Conservation (phyloP, 1,140 invertebrate genomes). For the Ostrea denselamellosa region DNA sequence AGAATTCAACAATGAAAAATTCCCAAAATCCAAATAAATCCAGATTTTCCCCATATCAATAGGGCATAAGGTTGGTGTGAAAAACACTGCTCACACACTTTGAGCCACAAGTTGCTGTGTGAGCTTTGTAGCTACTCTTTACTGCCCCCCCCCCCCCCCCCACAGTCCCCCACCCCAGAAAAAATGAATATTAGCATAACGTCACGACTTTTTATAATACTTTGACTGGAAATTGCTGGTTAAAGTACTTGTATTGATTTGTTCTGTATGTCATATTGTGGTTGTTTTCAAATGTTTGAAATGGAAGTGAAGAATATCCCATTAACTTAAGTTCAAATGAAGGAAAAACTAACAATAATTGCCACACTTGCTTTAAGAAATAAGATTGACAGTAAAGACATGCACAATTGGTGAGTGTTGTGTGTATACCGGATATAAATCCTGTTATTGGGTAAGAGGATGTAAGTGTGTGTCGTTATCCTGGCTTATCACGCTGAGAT, state of each 20-base stretch:
- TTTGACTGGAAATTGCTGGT: not conserved
- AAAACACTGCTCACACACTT: too few relatives aligned
- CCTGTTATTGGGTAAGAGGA: conserved; percentile 22
- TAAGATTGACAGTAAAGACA: not conserved
- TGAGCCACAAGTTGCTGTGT: too few relatives aligned
- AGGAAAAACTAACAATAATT: not conserved
- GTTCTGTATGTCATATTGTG: not conserved
- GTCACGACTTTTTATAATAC: not conserved
- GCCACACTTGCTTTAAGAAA: not conserved
- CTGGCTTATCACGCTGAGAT: not conserved
- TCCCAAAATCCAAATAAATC: too few relatives aligned
- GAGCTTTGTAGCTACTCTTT: too few relatives aligned
- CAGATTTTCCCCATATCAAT: too few relatives aligned
- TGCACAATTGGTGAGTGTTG: not conserved
- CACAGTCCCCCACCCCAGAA: not conserved
- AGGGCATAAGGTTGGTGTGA: too few relatives aligned
- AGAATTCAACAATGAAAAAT: too few relatives aligned
- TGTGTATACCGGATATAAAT: not conserved
- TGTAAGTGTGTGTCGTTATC: not conserved
- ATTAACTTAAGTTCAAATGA: not conserved
- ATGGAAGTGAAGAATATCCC: not conserved
- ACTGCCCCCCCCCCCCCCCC: too few relatives aligned
- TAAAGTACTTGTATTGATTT: not conserved
- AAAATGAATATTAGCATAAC: not conserved
- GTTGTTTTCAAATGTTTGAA: not conserved